Conservation (phyloP, 1,140 invertebrate species). For the Drosophila biarmipes region DNA sequence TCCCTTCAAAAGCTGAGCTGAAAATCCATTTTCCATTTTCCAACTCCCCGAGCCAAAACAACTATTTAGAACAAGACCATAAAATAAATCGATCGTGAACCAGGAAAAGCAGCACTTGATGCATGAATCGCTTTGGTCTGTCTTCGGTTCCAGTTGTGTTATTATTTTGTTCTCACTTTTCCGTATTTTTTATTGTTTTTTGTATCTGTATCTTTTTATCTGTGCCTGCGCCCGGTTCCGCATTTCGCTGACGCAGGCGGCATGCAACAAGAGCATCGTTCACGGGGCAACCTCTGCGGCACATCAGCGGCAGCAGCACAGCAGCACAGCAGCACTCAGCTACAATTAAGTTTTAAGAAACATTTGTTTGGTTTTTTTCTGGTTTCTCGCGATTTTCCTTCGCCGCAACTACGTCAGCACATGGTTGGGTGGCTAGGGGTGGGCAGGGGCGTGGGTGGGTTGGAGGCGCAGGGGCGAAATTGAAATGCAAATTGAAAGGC, state of each 20-base stretch:
- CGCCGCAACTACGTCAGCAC: constrained; percentile 44
- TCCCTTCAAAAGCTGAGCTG: background rate
- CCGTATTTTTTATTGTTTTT: background rate
- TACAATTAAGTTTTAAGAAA: constrained; percentile 62
- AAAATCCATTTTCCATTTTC: background rate
- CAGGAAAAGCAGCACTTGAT: constrained; percentile 9
- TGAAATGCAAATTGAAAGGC: constrained; percentile 79
- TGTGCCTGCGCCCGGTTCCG: constrained; percentile 24
- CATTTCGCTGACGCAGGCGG: constrained; percentile 46
- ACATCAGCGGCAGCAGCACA: constrained; percentile 14
- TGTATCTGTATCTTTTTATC: too few species aligned
- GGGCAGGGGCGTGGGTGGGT: constrained; percentile 21
- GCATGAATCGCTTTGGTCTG: constrained; percentile 19
- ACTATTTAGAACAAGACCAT: background rate
- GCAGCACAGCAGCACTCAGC: constrained; percentile 9
- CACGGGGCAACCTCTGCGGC: background rate
- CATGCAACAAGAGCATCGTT: constrained; percentile 39
- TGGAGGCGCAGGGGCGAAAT: constrained; percentile 46
- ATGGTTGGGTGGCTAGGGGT: background rate
- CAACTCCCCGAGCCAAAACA: background rate
- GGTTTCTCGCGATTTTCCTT: constrained; percentile 3
- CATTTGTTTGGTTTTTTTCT: constrained; percentile 18
- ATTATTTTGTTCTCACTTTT: background rate
- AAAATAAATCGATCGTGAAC: background rate
- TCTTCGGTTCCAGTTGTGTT: constrained; percentile 24